Percentiles rank a stretch among this genome's conserved stretches.
These are phyloP conservation scores for Melanogrammus aeglefinus DNA, from an alignment of 2,797 vertebrate genomes.

Conservation along the genomic window DNA sequence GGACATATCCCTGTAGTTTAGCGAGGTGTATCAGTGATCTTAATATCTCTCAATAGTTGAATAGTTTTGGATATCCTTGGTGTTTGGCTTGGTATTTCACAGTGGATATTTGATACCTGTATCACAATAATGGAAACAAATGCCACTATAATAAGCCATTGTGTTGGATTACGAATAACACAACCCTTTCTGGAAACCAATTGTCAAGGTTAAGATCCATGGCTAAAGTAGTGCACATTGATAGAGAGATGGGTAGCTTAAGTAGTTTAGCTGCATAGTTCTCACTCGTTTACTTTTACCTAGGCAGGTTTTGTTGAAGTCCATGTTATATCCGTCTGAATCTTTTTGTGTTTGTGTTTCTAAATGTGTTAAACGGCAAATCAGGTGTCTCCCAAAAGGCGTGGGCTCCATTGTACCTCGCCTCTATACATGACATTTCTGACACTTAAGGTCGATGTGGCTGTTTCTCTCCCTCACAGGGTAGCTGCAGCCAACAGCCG, in stretches of 20 bases:
- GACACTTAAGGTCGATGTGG: background rate
- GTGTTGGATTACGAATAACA: background rate
- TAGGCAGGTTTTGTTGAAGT: background rate
- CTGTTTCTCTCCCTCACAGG: conserved; percentile 61
- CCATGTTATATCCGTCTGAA: background rate
- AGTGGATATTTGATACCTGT: background rate
- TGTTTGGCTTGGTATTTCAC: background rate
- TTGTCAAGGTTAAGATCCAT: too few relatives aligned
- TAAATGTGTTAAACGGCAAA: background rate
- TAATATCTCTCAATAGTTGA: background rate
- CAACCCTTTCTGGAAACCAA: too few relatives aligned
- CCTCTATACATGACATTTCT: background rate
- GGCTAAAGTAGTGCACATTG: too few relatives aligned
- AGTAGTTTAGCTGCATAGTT: too few relatives aligned
- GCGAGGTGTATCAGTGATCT: background rate
- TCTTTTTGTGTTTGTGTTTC: background rate
- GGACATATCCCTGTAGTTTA: too few relatives aligned
- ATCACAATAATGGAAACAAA: background rate
- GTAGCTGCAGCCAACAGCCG: conserved; percentile 77
- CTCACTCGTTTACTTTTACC: background rate
- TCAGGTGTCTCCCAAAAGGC: too few relatives aligned
- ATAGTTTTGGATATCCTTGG: background rate
- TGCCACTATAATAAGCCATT: background rate
- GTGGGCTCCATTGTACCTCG: too few relatives aligned
- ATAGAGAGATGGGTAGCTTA: too few relatives aligned